Evolutionary conservation across 2,797 vertebrate species (phyloP).

Genomic region (Gadopsis marmoratus): DNA sequence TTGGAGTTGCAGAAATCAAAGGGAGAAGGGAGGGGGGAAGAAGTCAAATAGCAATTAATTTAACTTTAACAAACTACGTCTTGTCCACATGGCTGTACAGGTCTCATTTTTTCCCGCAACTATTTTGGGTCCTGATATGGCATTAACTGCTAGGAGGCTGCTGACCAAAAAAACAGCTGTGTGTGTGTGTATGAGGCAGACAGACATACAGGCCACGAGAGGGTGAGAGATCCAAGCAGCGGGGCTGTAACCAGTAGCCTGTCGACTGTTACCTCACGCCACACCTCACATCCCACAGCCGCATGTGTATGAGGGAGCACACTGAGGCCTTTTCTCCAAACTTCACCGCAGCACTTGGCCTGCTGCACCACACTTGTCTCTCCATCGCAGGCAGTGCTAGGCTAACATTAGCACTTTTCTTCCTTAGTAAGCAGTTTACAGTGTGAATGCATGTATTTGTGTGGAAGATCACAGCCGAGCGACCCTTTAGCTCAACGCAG

Average conservation of each 20-base stretch:
- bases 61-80: slow-evolving; percentile 63
- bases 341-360: slow-evolving; percentile 72
- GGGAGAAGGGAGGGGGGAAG: slow-evolving; percentile 5
- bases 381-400: slow-evolving; percentile 59
- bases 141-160: slow-evolving; percentile 67
- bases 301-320: slow-evolving; percentile 65
- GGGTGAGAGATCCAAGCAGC: slow-evolving; percentile 70
- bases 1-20: slow-evolving; percentile 37
- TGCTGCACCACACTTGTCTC: slow-evolving; percentile 68
- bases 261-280: slow-evolving; percentile 68
- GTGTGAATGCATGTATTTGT: slow-evolving; percentile 66
- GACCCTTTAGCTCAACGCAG: slow-evolving; percentile 14
- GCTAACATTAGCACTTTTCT: slow-evolving; percentile 73
- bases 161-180: slow-evolving; percentile 74
- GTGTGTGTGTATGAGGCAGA: slow-evolving; percentile 46
- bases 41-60: slow-evolving; percentile 65
- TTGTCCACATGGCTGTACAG: slow-evolving; percentile 55
- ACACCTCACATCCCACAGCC: slow-evolving; percentile 76
- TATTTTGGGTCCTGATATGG: slow-evolving; percentile 75
- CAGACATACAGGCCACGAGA: slow-evolving; percentile 38
- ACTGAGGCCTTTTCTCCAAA: slow-evolving; percentile 73
- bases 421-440: slow-evolving; percentile 63
- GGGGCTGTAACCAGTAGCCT: slow-evolving; percentile 71
- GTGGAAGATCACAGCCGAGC: slow-evolving; percentile 50
- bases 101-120: slow-evolving; percentile 45